Evolutionary conservation across 2,113 vertebrate species (phyloP).

Genomic region (Forbesichthys papilliferus): DNA sequence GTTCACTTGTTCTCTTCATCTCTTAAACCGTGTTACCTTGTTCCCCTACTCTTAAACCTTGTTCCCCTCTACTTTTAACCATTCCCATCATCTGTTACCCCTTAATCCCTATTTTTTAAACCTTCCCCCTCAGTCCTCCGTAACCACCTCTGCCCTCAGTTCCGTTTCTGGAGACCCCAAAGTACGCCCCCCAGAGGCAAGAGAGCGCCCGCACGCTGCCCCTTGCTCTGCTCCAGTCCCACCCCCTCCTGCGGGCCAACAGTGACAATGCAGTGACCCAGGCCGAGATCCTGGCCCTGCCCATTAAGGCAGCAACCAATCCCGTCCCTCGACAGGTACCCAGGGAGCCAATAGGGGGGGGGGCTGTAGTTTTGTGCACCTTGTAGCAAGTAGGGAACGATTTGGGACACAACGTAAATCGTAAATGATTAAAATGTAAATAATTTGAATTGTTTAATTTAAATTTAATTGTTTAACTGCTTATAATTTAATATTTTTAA

Average conservation of each 20-base stretch:
- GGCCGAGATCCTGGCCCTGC: slow-evolving; percentile 79
- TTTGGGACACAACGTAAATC: too few relatives aligned
- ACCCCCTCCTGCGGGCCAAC: slow-evolving; percentile 85
- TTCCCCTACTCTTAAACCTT: background rate
- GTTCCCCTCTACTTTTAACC: slow-evolving; percentile 4
- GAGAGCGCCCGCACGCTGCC: slow-evolving; percentile 79
- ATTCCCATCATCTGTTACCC: slow-evolving; percentile 2
- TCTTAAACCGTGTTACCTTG: slow-evolving; percentile 10
- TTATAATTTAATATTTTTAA: too few relatives aligned
- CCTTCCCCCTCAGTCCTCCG: background rate
- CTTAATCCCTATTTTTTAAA: background rate
- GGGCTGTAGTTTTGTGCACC: background rate
- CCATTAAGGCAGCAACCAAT: slow-evolving; percentile 66
- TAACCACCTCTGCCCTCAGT: slow-evolving; percentile 65
- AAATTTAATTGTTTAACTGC: too few relatives aligned
- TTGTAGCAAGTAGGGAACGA: too few relatives aligned
- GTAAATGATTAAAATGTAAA: too few relatives aligned
- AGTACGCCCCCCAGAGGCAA: slow-evolving; percentile 80
- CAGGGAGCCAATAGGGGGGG: slow-evolving; percentile 4
- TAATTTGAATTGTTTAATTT: too few relatives aligned
- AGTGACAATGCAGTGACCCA: slow-evolving; percentile 88
- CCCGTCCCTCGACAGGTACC: slow-evolving; percentile 69
- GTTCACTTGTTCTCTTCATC: background rate
- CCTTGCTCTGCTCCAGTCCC: slow-evolving; percentile 68
- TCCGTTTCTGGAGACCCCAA: slow-evolving; percentile 89